These are phyloP conservation scores for Scaptomyza hsui DNA, from an alignment of 1,140 invertebrate species.

Conservation along the genomic window DNA sequence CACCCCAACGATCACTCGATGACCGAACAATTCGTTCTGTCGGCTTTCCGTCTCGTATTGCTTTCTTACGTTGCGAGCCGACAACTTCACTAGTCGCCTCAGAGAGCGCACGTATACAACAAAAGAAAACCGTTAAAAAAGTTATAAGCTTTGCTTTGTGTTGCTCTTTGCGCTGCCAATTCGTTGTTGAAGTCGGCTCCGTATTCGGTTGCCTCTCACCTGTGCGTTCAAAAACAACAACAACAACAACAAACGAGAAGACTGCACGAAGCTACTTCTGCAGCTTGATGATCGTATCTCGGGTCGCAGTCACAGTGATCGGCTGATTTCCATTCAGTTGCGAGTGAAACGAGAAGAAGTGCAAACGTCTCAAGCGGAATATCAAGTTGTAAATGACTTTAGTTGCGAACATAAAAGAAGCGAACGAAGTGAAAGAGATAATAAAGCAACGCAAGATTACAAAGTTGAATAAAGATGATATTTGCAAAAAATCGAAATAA, in stretches of 20 bases:
- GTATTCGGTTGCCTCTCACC: constrained; percentile 19
- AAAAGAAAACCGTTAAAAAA: constrained; percentile 37
- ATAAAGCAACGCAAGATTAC: constrained; percentile 55
- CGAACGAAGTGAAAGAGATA: constrained; percentile 44
- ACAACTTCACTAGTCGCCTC: background rate
- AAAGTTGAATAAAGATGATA: constrained; percentile 77
- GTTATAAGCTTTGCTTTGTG: constrained; percentile 5
- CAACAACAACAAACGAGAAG: constrained; percentile 7
- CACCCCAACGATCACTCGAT: constrained; percentile 15
- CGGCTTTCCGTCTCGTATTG: background rate
- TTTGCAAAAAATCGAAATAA: constrained; percentile 69
- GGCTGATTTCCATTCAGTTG: constrained; percentile 53
- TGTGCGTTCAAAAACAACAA: constrained; percentile 14
- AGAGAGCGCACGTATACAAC: constrained; percentile 2
- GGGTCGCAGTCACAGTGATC: constrained; percentile 20
- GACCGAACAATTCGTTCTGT: background rate
- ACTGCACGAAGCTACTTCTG: constrained; percentile 32
- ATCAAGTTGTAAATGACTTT: constrained; percentile 61
- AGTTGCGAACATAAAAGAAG: constrained; percentile 50
- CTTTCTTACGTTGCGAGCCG: background rate
- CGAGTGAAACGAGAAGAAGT: constrained; percentile 72
- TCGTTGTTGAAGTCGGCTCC: constrained; percentile 25
- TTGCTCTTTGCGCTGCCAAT: constrained; percentile 20
- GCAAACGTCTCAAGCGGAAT: constrained; percentile 68
- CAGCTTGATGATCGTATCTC: constrained; percentile 38